Evolutionary conservation across 2,888 invertebrate genomes (phyloP).

Genomic region (Venustoraphidia nigricollis): DNA sequence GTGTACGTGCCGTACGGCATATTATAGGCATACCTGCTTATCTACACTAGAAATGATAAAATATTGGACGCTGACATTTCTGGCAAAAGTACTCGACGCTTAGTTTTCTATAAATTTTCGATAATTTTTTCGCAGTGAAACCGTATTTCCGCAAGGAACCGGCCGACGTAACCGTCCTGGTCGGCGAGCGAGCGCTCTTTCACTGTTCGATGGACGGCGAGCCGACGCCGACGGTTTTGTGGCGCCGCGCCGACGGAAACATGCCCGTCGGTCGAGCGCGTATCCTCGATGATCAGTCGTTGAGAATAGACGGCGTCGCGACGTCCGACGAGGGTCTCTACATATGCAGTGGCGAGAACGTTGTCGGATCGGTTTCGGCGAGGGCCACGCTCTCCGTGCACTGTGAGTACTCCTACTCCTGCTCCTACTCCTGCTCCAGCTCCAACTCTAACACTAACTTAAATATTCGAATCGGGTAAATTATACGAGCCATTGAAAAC

Average conservation of each 20-base stretch:
- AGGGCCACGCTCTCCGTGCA: conserved; percentile 77
- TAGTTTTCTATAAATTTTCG: too few relatives aligned
- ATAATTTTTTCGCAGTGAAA: conserved; percentile 47
- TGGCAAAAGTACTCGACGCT: too few relatives aligned
- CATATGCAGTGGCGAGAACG: conserved; percentile 80
- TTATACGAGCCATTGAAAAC: too few relatives aligned
- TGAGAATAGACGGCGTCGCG: conserved; percentile 69
- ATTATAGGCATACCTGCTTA: too few relatives aligned
- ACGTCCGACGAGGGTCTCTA: conserved; percentile 77
- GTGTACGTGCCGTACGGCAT: too few relatives aligned
- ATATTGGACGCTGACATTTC: too few relatives aligned
- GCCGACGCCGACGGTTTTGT: conserved; percentile 74
- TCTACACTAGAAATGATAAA: too few relatives aligned
- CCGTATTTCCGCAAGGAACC: conserved; percentile 82
- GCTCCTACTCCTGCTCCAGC: too few relatives aligned
- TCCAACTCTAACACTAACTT: too few relatives aligned
- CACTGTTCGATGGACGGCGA: conserved; percentile 84
- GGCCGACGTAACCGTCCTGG: conserved; percentile 68
- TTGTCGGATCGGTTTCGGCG: conserved; percentile 72
- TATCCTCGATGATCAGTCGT: conserved; percentile 58
- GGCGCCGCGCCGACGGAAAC: conserved; percentile 76
- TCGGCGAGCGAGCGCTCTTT: conserved; percentile 74
- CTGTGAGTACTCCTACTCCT: conserved; percentile 56
- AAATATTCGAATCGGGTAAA: too few relatives aligned
- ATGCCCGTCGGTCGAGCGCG: conserved; percentile 66